phyloP scores from a whole-genome alignment of 2,888 invertebrate species.

The Acanthosoma haemorrhoidale region DNA sequence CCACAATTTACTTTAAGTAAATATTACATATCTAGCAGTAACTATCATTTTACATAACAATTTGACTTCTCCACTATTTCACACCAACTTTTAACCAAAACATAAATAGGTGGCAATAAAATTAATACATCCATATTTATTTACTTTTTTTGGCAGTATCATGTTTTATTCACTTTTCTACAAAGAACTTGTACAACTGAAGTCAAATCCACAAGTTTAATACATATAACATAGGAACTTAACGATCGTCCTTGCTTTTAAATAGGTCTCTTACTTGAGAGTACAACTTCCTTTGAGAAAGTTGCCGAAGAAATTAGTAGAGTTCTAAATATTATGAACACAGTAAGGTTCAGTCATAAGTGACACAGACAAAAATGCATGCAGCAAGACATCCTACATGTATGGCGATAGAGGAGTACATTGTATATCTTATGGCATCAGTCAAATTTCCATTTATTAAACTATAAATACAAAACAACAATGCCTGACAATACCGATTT shows the following conservation, averaged over 20 bases:
- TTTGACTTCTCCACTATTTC: constrained; percentile 22
- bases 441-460: no score
- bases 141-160: background rate
- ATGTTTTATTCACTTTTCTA: background rate
- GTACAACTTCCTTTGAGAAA: background rate
- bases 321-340: background rate
- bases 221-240: constrained; percentile 1
- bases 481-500: no score
- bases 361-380: background rate
- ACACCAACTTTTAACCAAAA: background rate
- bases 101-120: background rate
- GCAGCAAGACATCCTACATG: background rate
- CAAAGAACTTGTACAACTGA: background rate
- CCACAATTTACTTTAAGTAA: background rate
- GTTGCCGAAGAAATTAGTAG: no score
- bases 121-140: background rate
- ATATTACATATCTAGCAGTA: constrained; percentile 13
- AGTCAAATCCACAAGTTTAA: background rate
- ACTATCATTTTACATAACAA: constrained; percentile 16
- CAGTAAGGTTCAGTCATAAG: background rate
- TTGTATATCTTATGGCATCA: background rate
- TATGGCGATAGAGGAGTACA: background rate
- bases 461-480: no score
- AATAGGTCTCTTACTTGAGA: background rate
- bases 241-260: background rate